phyloP scores from a whole-genome alignment of 2,797 vertebrate genomes.

The Zalophus californianus region DNA sequence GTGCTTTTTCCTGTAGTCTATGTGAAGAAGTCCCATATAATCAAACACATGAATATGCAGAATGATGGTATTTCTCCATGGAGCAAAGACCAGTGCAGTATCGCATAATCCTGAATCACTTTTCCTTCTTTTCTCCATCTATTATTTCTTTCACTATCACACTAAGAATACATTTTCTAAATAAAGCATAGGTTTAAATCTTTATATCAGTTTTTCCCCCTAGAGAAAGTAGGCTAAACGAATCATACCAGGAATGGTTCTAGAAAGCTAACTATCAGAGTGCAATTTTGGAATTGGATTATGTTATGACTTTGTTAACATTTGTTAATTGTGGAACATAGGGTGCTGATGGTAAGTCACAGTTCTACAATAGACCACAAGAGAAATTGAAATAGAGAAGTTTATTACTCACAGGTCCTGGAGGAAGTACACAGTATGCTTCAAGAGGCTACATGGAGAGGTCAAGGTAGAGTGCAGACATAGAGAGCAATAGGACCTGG shows the following conservation, averaged over 20 bases:
- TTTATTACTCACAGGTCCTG: not conserved
- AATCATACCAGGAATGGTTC: not conserved
- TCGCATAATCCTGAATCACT: not conserved
- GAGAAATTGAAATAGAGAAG: not conserved
- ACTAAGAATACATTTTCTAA: not conserved
- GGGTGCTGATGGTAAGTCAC: not conserved
- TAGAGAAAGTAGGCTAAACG: not conserved
- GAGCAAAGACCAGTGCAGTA: not conserved
- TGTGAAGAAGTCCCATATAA: not conserved
- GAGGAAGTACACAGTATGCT: not conserved
- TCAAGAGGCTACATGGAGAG: not conserved
- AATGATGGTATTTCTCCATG: not conserved
- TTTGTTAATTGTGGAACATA: not conserved
- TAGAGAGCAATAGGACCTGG: not conserved
- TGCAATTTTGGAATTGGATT: not conserved
- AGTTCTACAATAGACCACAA: not conserved
- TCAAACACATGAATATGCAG: not conserved
- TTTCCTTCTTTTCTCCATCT: not conserved
- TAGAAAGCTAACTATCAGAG: not conserved
- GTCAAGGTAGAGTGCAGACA: not conserved
- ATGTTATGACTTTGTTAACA: not conserved
- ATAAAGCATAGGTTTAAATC: not conserved
- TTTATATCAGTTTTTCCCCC: not conserved
- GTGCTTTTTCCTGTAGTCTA: not conserved
- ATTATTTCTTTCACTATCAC: not conserved